These are phyloP conservation scores for Lathronympha strigana DNA, from an alignment of 2,888 invertebrate genomes.

Conservation along the genomic window DNA sequence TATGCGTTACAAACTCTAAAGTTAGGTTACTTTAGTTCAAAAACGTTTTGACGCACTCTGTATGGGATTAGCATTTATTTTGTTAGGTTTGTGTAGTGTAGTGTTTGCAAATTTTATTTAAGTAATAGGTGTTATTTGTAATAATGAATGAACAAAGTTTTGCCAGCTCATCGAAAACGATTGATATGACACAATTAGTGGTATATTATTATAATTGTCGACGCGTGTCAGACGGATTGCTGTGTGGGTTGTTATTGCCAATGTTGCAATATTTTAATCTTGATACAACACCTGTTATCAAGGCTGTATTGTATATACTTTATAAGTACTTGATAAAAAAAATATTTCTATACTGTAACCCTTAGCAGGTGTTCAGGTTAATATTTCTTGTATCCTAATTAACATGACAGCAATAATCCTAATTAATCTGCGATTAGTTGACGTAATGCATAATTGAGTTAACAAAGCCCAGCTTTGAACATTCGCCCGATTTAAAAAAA, in stretches of 20 bases:
- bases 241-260: slow-evolving; percentile 27
- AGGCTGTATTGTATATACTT: too few relatives aligned
- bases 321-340: too few relatives aligned
- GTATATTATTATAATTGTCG: slow-evolving; percentile 21
- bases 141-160: slow-evolving; percentile 21
- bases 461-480: too few relatives aligned
- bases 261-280: slow-evolving; percentile 35
- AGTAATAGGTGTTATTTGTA: slow-evolving; percentile 22
- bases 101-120: not conserved
- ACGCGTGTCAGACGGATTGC: slow-evolving; percentile 28
- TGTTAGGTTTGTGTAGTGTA: not conserved
- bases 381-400: too few relatives aligned
- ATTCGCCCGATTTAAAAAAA: too few relatives aligned
- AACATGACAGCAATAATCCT: too few relatives aligned
- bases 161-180: slow-evolving; percentile 31
- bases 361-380: too few relatives aligned
- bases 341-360: too few relatives aligned
- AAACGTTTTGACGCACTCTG: not conserved
- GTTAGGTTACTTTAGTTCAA: not conserved
- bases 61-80: not conserved
- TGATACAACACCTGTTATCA: slow-evolving; percentile 30
- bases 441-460: too few relatives aligned
- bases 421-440: too few relatives aligned
- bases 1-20: too few relatives aligned
- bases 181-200: slow-evolving; percentile 30